These are phyloP conservation scores for Chloromyia formosa DNA, from an alignment of 2,888 invertebrate species.

Conservation along the genomic window DNA sequence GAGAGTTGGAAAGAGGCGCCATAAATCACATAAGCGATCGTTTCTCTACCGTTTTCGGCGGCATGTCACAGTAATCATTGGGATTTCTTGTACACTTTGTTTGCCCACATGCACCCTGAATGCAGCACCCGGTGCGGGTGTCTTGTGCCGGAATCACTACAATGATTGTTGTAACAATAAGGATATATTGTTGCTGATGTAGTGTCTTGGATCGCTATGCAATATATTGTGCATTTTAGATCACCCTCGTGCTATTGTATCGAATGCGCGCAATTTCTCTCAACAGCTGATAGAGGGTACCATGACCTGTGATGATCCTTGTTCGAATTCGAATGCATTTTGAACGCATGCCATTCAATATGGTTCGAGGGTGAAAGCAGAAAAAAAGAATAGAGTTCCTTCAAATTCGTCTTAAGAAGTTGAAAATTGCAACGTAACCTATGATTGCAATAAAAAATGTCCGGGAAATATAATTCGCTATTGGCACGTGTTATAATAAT, in stretches of 20 bases:
- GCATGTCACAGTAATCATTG: constrained; percentile 19
- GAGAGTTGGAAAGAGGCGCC: constrained; percentile 25
- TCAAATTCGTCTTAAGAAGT: too few species aligned
- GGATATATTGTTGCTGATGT: not conserved
- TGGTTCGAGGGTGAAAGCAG: not conserved
- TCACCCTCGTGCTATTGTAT: constrained; percentile 23
- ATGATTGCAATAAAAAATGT: too few species aligned
- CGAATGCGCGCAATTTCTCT: constrained; percentile 28
- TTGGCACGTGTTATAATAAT: too few species aligned
- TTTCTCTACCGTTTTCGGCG: not conserved
- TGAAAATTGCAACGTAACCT: too few species aligned
- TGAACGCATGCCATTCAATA: not conserved
- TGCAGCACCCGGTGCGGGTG: constrained; percentile 42
- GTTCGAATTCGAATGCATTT: not conserved
- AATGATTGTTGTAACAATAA: too few species aligned
- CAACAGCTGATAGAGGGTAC: constrained; percentile 26
- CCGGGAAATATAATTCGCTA: too few species aligned
- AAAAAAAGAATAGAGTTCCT: too few species aligned
- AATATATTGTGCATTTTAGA: not conserved
- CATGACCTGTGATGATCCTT: not conserved
- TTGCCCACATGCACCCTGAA: constrained; percentile 28
- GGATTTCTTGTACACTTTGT: constrained; percentile 35
- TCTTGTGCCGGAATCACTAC: not conserved
- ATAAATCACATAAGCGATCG: constrained; percentile 34
- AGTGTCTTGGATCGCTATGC: not conserved